Evolutionary conservation across 2,113 vertebrate species (phyloP).

Genomic region (Vulpes vulpes): DNA sequence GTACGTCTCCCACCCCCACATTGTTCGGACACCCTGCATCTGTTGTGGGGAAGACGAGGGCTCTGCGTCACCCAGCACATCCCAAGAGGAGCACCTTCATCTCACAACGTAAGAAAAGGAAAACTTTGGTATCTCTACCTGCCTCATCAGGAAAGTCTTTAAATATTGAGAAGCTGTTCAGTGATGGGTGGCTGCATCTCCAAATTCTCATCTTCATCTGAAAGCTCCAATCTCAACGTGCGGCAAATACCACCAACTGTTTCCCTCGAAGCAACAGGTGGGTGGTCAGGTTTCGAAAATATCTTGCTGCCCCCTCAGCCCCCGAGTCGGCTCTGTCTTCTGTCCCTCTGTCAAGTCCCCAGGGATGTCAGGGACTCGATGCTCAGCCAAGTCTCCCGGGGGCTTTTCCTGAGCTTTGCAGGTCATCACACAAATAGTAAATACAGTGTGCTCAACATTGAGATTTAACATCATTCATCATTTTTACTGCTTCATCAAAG

Average conservation of each 20-base stretch:
- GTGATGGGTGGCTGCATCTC: neutral
- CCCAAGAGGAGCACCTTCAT: neutral
- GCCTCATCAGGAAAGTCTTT: neutral
- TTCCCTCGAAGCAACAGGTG: neutral
- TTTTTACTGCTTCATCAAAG: too few species aligned
- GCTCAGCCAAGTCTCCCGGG: neutral
- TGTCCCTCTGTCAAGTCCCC: neutral
- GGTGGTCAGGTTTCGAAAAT: rapidly evolving
- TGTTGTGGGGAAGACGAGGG: too few species aligned
- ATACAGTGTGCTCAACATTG: rapidly evolving
- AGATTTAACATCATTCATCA: neutral
- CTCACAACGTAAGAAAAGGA: neutral
- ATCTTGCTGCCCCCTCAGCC: too few species aligned
- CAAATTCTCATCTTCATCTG: neutral
- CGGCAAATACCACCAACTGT: neutral
- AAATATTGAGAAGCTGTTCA: neutral
- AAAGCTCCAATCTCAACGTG: neutral
- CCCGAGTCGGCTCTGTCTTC: neutral
- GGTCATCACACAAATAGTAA: neutral
- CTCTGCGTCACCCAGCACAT: neutral
- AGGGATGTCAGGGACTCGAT: neutral
- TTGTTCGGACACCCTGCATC: neutral
- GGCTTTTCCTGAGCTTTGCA: rapidly evolving
- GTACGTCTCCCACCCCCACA: rapidly evolving
- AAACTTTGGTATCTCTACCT: neutral